A percentile compares a stretch with the other conserved stretches of the same genome.
Evolutionary conservation across 92 coral and sea anemone genomes (phyloP).

Genomic region (Actinostola sp.): DNA sequence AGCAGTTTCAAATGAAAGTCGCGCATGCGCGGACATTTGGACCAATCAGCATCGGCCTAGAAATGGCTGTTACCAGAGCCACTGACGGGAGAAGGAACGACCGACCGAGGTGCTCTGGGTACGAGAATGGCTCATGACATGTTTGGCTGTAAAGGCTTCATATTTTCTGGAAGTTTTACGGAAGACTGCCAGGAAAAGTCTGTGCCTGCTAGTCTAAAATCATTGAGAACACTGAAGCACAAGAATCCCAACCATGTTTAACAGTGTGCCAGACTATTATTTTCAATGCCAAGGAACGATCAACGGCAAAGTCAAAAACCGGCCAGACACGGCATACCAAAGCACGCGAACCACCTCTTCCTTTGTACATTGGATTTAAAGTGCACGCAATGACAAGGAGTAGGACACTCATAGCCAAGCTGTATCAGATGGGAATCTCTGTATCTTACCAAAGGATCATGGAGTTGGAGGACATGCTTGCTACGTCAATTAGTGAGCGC

Average conservation of each 20-base stretch:
- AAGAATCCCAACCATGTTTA: conserved; percentile 72
- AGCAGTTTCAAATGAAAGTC: too few species aligned
- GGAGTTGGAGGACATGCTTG: conserved; percentile 71
- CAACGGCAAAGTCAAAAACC: conserved; percentile 51
- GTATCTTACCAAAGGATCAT: conserved; percentile 74
- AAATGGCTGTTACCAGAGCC: too few species aligned
- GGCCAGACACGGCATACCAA: conserved; percentile 81
- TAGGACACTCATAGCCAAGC: conserved; percentile 61
- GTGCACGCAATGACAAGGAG: conserved; percentile 70
- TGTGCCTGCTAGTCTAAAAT: conserved; percentile 63
- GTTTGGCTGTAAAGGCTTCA: conserved; percentile 55
- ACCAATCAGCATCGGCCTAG: too few species aligned
- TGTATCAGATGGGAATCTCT: conserved; percentile 71
- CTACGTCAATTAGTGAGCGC: conserved; percentile 63
- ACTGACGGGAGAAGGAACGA: too few species aligned
- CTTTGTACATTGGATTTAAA: conserved; percentile 59
- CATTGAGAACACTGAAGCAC: conserved; percentile 69
- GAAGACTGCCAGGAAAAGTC: conserved; percentile 61
- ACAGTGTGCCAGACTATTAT: conserved; percentile 73
- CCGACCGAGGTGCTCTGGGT: too few species aligned
- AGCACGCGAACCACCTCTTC: conserved; percentile 71
- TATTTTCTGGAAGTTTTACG: conserved; percentile 65
- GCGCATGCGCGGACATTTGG: too few species aligned
- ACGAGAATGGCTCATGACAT: too few species aligned
- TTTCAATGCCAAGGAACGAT: conserved; percentile 68